Base-by-base conservation (phyloP, 2,888 invertebrate species). In the Trissoscelio sp. region DNA sequence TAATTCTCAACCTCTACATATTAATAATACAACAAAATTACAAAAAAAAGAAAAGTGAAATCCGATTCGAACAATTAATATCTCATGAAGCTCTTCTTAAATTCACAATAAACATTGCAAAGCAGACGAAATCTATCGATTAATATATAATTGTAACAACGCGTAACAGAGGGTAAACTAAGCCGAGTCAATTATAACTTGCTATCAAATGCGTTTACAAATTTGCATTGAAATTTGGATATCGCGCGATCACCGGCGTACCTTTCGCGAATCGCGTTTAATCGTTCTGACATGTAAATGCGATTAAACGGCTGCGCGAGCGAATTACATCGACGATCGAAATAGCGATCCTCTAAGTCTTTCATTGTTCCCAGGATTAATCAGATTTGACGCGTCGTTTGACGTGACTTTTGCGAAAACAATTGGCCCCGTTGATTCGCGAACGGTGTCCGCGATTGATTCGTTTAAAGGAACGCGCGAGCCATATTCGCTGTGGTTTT, bases 191-290 rank as follows among this genome's bases (percentile, higher is more conserved):
- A 53, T 66, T 37, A 51, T 31, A 51, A 39, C 51, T 4, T 37
- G 37, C 42, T n/a, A 51, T 66, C 51, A 51, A 18, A 20, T 39
- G 66, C 66, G 16, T 51, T 53, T 66, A 53, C 51, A 67, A 67
- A 55, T 67, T 67, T 44, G 55, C 34, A 67, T 55, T 55, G 55
- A 67, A 55, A 55, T 67, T 44, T 18, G 39, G 34, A 55, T 34
- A 55, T 67, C 44, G 55, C 31, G 31, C 55, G 28, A 48, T 24
- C 28, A 42, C 42, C 1, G 24, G 11, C 37, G 37, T 11, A 37
- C n/a, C n/a, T 64, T 37, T 37, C 37, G 51, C 39, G 51, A 66
- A 66, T 66, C 66, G 51, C 46, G 57, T 28, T 57, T 58, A 70
- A 58, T 70, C 57, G 46, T 48, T 58, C 48, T 58, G 57, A 46